Base-by-base conservation (phyloP, 2,797 vertebrate genomes). In the Intellagama lesueurii region DNA sequence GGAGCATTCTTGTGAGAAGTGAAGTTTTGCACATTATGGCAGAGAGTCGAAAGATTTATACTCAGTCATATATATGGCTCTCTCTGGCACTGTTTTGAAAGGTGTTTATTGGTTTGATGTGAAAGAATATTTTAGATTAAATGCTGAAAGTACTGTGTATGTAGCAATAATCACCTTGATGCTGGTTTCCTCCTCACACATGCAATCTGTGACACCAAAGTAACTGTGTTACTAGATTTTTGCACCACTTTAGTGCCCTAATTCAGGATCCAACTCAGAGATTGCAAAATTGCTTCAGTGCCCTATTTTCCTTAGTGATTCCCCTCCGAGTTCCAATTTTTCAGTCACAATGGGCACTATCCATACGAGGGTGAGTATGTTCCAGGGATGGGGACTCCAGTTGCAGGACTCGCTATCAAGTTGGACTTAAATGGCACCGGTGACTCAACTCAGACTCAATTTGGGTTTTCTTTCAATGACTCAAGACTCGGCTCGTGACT, bases 31-130 rank as follows among this genome's bases (percentile, higher is more conserved):
- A 96, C 93, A 94, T 95, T 97, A 97, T 96, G 96, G 95, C 90
- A 95, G 94, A 86, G 95, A 96, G 96, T 89, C 80, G 95, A 94
- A 97, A 98, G 98, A 98, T 98, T 99, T 98, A 98, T 97, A 94
- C 92, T 94, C 91, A 90, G 83, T 90, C n/a, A 81, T 95, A 94
- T 93, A 90, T 95, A 95, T 91, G 95, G 95, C 95, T 96, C 95
- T 96, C 95, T 90, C 92, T 7, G 95, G 97, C 95, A 96, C 95
- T 90, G 96, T 97, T 97, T 96, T 96, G 95, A 93, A 95, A 94
- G 96, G 96, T 96, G 97, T 97, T 98, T 98, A 98, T 98, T 97
- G 95, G 93, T 96, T 95, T 96, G 93, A 97, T 96, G 96, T 94
- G 95, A 94, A 96, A 91, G 92, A 95, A 96, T 95, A 97, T 96